A percentile compares a stretch with the other conserved stretches of the same genome.
Conservation (phyloP, 37 sponge, comb jelly and placozoan genomes). For the Axinella damicornis region DNA sequence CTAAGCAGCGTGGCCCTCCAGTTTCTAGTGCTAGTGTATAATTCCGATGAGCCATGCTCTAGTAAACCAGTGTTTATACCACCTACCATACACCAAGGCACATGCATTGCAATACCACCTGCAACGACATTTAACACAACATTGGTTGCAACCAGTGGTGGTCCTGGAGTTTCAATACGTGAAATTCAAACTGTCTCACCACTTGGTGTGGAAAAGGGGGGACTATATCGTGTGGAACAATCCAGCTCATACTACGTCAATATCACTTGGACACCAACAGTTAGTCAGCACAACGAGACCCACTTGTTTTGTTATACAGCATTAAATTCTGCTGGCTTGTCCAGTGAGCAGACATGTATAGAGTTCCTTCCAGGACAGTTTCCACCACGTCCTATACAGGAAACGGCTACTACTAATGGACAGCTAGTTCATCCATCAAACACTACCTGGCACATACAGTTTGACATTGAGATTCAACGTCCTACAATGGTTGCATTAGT, state of each 20-base stretch:
- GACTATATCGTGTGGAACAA: background rate
- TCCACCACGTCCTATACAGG: slow-evolving; percentile 15
- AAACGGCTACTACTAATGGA: slow-evolving; percentile 19
- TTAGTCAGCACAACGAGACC: slow-evolving; percentile 23
- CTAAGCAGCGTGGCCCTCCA: slow-evolving; percentile 57
- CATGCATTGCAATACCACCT: slow-evolving; percentile 40
- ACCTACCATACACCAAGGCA: slow-evolving; percentile 2
- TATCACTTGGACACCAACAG: slow-evolving; percentile 33
- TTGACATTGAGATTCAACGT: slow-evolving; percentile 32
- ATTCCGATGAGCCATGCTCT: slow-evolving; percentile 29
- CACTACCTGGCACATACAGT: slow-evolving; percentile 11
- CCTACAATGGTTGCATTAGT: slow-evolving; percentile 10
- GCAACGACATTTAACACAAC: slow-evolving; percentile 13
- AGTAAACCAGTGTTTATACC: slow-evolving; percentile 7
- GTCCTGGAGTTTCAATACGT: slow-evolving; percentile 3
- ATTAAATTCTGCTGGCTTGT: slow-evolving; percentile 22
- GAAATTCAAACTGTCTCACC: slow-evolving; percentile 42
- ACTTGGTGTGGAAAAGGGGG: slow-evolving; percentile 7
- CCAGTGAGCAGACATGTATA: slow-evolving; percentile 48
- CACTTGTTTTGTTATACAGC: slow-evolving; percentile 49
- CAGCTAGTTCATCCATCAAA: slow-evolving; percentile 25
- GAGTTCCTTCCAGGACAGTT: slow-evolving; percentile 18
- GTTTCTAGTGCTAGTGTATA: slow-evolving; percentile 40
- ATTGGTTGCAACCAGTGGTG: slow-evolving; percentile 38
- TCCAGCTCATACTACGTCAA: slow-evolving; percentile 22